Conservation (phyloP, 30 jellyfish, hydroid and myxozoan genomes). For the Aurelia aurita region DNA sequence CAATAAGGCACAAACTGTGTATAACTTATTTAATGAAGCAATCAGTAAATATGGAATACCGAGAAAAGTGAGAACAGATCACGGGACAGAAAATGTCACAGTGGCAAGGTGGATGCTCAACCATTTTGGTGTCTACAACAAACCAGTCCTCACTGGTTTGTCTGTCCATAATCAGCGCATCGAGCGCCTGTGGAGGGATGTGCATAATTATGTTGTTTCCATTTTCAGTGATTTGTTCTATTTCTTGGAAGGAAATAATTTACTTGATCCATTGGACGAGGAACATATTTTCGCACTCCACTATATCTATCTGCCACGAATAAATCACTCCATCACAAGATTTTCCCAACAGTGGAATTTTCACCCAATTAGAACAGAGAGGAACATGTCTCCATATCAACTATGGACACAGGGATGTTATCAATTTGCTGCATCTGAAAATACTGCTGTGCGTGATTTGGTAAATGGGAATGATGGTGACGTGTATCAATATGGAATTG, state of each 20-base stretch:
- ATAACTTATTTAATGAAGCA: slow-evolving; percentile 13
- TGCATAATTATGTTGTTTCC: slow-evolving; percentile 4
- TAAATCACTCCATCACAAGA: no score
- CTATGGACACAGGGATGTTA: slow-evolving; percentile 9
- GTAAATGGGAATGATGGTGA: slow-evolving; percentile 41
- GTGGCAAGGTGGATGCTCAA: slow-evolving; percentile 44
- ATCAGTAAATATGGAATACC: slow-evolving; percentile 9
- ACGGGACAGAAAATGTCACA: slow-evolving; percentile 46
- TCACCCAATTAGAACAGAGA: slow-evolving; percentile 6
- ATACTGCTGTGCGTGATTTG: slow-evolving; percentile 38
- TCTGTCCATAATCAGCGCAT: slow-evolving; percentile 33
- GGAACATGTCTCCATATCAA: neutral
- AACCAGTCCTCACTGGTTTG: slow-evolving; percentile 41
- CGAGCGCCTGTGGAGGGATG: slow-evolving; percentile 46
- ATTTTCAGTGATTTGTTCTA: slow-evolving; percentile 20
- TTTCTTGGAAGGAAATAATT: neutral
- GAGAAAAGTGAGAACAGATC: slow-evolving; percentile 21
- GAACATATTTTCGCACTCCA: neutral
- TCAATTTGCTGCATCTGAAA: slow-evolving; percentile 41
- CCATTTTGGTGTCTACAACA: slow-evolving; percentile 19
- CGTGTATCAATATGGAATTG: slow-evolving; percentile 37
- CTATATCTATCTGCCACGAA: no score
- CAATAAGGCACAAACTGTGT: slow-evolving; percentile 35
- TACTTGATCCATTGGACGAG: slow-evolving; percentile 26
- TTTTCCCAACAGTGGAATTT: no score